These are phyloP conservation scores for Cerastis leucographa DNA, from an alignment of 2,888 invertebrate genomes.

Conservation along the genomic window DNA sequence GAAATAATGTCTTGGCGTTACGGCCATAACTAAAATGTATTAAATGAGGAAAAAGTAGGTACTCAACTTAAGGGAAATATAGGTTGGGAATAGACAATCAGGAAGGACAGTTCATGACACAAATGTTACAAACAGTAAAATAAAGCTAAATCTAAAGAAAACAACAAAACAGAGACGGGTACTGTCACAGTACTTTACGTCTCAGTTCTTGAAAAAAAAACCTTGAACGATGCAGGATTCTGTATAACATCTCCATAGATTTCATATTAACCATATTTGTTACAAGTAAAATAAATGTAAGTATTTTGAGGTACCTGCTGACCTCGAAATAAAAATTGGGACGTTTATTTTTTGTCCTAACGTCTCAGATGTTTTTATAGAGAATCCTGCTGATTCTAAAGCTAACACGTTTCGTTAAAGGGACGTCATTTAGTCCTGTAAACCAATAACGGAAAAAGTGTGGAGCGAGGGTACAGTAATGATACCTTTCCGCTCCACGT, in stretches of 20 bases:
- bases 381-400: slow-evolving; percentile 70
- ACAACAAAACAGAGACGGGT: slow-evolving; percentile 79
- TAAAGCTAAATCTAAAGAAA: slow-evolving; percentile 71
- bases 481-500: slow-evolving; percentile 81
- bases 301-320: neutral
- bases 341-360: neutral
- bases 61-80: slow-evolving; percentile 1
- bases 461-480: slow-evolving; percentile 81
- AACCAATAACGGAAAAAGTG: slow-evolving; percentile 65
- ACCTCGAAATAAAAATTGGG: neutral
- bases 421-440: slow-evolving; percentile 73
- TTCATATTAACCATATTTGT: neutral
- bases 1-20: neutral
- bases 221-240: slow-evolving; percentile 69
- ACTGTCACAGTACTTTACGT: slow-evolving; percentile 85
- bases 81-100: slow-evolving; percentile 2
- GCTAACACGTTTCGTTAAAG: slow-evolving; percentile 67
- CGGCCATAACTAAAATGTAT: neutral
- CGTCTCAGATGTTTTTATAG: slow-evolving; percentile 50
- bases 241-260: slow-evolving; percentile 54
- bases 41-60: neutral
- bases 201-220: slow-evolving; percentile 69
- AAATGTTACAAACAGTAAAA: slow-evolving; percentile 28
- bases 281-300: too few relatives aligned
- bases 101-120: slow-evolving; percentile 8